Percentiles rank a stretch among this genome's conserved stretches.
Evolutionary conservation across 2,797 vertebrate genomes (phyloP).

Genomic region (Premnoplex brunnescens): DNA sequence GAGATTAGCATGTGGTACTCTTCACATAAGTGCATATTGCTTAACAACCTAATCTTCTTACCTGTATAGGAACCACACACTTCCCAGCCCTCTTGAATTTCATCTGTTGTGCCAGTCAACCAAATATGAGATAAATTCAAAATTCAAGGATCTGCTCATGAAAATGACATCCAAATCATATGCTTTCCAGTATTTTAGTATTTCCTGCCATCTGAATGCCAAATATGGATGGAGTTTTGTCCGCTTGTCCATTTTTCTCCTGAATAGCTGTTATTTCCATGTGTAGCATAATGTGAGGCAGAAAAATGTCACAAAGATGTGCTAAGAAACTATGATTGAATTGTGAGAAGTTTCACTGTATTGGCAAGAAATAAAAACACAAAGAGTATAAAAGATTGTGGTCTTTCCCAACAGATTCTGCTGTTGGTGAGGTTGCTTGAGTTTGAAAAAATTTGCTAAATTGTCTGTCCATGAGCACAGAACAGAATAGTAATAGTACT

Average conservation of each 20-base stretch:
- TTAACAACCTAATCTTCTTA: conserved; percentile 56
- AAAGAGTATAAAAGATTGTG: neutral
- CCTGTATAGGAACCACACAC: neutral
- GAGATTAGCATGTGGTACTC: conserved; percentile 29
- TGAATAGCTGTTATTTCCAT: neutral
- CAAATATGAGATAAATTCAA: conserved; percentile 27
- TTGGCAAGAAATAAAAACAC: neutral
- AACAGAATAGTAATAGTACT: neutral
- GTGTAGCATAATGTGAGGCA: neutral
- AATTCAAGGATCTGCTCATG: conserved; percentile 5
- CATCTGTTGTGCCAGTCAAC: conserved; percentile 11
- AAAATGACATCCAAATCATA: conserved; percentile 37
- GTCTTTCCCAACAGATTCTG: neutral
- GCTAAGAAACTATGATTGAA: neutral
- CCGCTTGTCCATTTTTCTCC: neutral
- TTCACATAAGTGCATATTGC: conserved; percentile 42
- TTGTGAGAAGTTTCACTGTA: neutral
- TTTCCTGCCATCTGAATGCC: neutral
- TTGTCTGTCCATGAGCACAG: neutral
- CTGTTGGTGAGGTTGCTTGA: neutral
- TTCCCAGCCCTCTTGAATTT: conserved; percentile 17
- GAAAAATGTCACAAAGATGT: neutral
- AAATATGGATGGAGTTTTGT: neutral
- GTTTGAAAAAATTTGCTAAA: neutral
- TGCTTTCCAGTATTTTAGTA: conserved; percentile 17